Base-by-base conservation (phyloP, 2,113 vertebrate genomes). In the Saguinus midas region DNA sequence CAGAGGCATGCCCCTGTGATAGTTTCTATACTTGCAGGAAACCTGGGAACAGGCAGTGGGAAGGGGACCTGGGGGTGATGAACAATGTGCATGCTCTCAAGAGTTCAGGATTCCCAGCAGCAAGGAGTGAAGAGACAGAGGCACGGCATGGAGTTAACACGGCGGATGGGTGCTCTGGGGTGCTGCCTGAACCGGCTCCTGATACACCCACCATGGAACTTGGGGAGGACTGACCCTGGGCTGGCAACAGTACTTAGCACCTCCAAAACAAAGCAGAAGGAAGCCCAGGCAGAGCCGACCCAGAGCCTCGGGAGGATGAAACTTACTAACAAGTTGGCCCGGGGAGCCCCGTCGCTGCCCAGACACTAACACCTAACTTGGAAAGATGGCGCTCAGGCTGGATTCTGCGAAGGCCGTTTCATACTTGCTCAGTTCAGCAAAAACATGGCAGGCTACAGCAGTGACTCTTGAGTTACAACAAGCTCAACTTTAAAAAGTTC, bases 291-390 rank as follows among this genome's bases (percentile, higher is more conserved):
- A 95, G 76, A 90, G 94, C 78, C 96, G 97, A 98, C 97, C 88
- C 80, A 89, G 94, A 95, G 93, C 97, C 96, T 91, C 92, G 91
- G 94, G 96, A 98, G 96, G 96, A 96, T 91, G 85, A 92, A 97
- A 96, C 78, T 96, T 97, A 97, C 97, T 98, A 98, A 93, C 94
- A 96, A 98, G 97, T 91, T 95, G 94, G 89, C 94, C 96, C 94
- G 86, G 97, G 97, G 97, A 97, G 94, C 86, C 96, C 97, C 85
- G 37, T 95, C 96, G 95, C 93, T 91, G 95, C 89, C 96, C 45
- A 70, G 96, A 98, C 72, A 93, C 82, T 90, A 81, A 61, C 37
- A 81, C 0, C n/a, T 0, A 72, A 79, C 21, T 80, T 11, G 37
- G 20, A 29, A 73, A 40, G 43, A 81, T 4, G 8, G 32, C 10